These are phyloP conservation scores for Decapterus maruadsi DNA, from an alignment of 2,797 vertebrate genomes.

Conservation along the genomic window DNA sequence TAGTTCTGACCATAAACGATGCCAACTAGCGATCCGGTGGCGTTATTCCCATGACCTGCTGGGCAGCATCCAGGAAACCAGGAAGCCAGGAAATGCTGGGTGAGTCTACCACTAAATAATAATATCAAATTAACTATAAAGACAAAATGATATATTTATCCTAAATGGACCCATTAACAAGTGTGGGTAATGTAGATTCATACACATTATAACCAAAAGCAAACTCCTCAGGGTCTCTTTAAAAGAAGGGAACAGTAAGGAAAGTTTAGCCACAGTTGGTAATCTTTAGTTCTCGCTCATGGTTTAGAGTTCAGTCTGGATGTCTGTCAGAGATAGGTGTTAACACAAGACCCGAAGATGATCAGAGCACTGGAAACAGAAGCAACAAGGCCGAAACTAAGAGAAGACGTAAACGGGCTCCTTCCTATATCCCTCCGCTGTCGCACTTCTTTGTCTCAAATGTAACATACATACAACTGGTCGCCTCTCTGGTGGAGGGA, in stretches of 20 bases:
- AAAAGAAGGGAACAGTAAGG: not conserved
- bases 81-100: no score
- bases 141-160: no score
- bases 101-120: no score
- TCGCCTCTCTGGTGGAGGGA: slow-evolving; percentile 9
- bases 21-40: no score
- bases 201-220: no score
- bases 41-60: no score
- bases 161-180: no score
- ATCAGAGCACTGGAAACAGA: slow-evolving; percentile 9
- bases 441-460: slow-evolving; percentile 33
- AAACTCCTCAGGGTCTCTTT: no score
- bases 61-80: no score
- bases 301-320: not conserved
- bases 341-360: not conserved
- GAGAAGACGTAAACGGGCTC: slow-evolving; percentile 2
- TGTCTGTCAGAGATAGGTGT: not conserved
- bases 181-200: no score
- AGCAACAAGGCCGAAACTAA: slow-evolving; percentile 22
- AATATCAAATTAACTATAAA: no score
- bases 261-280: not conserved
- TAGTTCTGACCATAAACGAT: no score
- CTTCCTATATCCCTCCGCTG: slow-evolving; percentile 7
- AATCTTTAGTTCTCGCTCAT: not conserved
- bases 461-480: slow-evolving; percentile 16